Evolutionary conservation across 2,797 vertebrate genomes (phyloP), one percentile per base, ranked within the genome.

Genomic region (Sebastes iracundus): DNA sequence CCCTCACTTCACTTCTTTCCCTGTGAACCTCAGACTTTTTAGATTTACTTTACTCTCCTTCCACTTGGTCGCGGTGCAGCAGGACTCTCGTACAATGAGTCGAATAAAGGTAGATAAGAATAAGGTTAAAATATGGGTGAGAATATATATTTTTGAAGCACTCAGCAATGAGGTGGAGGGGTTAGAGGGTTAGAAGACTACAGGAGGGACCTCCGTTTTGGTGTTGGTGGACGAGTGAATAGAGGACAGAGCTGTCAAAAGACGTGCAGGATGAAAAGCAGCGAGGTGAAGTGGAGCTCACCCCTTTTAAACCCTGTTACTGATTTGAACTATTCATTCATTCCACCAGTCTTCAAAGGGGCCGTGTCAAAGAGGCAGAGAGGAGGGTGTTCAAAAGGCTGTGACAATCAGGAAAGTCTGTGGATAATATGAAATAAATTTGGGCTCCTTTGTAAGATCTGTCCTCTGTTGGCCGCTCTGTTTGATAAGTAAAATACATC

Each of bases 311-410:
- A 91, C 77, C 76, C 67, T 72, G 82, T 85, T 87, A 87, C 92
- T 88, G 90, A 93, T 93, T 90, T 93, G 87, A 93, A 89, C 90
- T 87, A 70, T 88, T 93, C 84, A 80, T 90, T 93, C 79, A 85
- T 80, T 83, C 88, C 85, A 61, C 77, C 82, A 64, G 67, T 89
- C 84, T 92, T 94, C 90, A 90, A 92, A 93, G 90, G 74, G 83
- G 75, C 52, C 1, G 59, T 87, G 88, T 93, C 92, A 94, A 90
- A 93, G 85, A 87, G 79, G 90, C 80, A 85, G 80, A 82, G 81
- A 84, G 85, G 49, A 30, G 77, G 53, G 42, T 69, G 77, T 90
- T 91, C 85, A 91, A 94, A 94, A 92, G 81, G 64, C 87, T 85
- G 77, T 75, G 88, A 91, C 92, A 91, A 91, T 88, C 88, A 90